phyloP scores from a whole-genome alignment of 2,113 vertebrate genomes.

The Sylvicapra grimmia region DNA sequence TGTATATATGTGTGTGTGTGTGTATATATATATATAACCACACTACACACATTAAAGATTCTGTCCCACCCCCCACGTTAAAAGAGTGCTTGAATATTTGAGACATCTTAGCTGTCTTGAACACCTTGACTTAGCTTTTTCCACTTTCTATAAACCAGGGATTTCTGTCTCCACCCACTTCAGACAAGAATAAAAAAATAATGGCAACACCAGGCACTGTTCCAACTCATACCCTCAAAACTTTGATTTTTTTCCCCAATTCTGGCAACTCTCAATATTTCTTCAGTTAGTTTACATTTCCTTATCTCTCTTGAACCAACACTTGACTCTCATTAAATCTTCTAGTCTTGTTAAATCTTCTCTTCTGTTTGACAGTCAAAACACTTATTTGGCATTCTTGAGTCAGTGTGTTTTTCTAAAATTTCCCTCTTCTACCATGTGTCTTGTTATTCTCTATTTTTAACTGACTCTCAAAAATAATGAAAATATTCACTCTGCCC shows the following conservation, averaged over 20 bases:
- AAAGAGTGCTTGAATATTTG: neutral
- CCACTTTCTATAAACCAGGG: neutral
- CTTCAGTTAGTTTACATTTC: slow-evolving; percentile 18
- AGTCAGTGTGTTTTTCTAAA: neutral
- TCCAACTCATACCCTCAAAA: neutral
- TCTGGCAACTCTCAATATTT: slow-evolving; percentile 10
- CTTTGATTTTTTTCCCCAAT: neutral
- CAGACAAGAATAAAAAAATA: neutral
- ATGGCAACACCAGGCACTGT: neutral
- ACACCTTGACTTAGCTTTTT: neutral
- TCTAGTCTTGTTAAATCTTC: neutral
- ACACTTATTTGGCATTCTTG: neutral
- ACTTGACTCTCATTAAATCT: neutral
- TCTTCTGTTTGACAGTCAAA: neutral
- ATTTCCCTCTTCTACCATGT: neutral
- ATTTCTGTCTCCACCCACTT: neutral
- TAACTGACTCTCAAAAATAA: slow-evolving; percentile 22
- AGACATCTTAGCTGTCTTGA: neutral
- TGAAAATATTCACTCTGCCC: neutral
- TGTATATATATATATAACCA: neutral
- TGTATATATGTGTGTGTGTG: too few species aligned
- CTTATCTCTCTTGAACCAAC: neutral
- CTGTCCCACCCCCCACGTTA: accelerated
- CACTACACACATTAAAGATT: neutral
- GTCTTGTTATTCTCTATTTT: slow-evolving; percentile 13